Evolutionary conservation across 1,140 invertebrate species (phyloP).

Genomic region (Camponotus pennsylvanicus): DNA sequence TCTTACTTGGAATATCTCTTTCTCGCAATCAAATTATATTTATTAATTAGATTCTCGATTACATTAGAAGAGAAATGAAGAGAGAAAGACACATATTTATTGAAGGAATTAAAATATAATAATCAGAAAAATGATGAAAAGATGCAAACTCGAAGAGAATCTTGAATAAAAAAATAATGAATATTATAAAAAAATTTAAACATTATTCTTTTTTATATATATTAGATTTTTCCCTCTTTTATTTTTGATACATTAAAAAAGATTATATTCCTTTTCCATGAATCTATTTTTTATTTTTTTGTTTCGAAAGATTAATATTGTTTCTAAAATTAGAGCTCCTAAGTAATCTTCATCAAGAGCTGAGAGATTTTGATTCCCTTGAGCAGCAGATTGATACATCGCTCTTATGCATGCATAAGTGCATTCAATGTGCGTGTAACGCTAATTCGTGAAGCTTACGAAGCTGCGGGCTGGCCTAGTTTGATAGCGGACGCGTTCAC

Average conservation of each 20-base stretch:
- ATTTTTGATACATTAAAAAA: not conserved
- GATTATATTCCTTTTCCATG: not conserved
- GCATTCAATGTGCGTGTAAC: slow-evolving; percentile 41
- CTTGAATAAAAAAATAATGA: not conserved
- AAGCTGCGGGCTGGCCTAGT: slow-evolving; percentile 62
- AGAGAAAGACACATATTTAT: not conserved
- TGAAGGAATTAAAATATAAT: not conserved
- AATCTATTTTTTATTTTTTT: not conserved
- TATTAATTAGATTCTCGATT: not conserved
- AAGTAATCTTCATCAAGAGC: not conserved
- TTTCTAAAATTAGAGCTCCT: not conserved
- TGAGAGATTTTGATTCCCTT: not conserved
- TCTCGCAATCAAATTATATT: not conserved
- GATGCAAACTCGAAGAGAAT: not conserved
- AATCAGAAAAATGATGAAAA: not conserved
- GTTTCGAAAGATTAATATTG: not conserved
- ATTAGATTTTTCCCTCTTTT: not conserved
- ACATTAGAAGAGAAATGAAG: not conserved
- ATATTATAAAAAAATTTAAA: not conserved
- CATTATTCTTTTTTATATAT: not conserved
- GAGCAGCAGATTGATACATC: not conserved
- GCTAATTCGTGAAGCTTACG: slow-evolving; percentile 60
- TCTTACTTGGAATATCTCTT: not conserved
- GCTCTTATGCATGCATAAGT: not conserved
- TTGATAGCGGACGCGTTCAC: slow-evolving; percentile 64